Evolutionary conservation across 2,888 invertebrate species (phyloP), one percentile per base, ranked within the genome.

Genomic region (Tanytarsus gracilentus): DNA sequence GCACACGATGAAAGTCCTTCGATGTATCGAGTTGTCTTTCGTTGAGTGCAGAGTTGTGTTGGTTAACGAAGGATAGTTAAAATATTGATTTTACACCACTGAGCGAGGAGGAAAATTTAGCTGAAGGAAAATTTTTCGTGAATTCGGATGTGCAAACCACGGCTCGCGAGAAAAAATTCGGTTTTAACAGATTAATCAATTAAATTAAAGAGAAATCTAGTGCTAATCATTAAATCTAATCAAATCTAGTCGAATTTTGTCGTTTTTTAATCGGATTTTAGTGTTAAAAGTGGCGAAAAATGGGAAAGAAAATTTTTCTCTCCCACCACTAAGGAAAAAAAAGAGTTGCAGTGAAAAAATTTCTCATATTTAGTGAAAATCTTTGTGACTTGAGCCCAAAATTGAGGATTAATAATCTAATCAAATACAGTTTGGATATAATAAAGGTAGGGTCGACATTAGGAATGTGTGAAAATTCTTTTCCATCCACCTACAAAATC

Each of bases 111-210:
- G 30, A 52, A 39, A 55, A 40, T 55, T 55, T 40, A 55, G 55
- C 55, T 55, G 55, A 55, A 55, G n/a, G 55, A 40, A 55, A 53
- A 55, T 26, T 55, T 39, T 55, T 55, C 55, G 55, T 55, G 55
- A 55, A 55, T 7, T 25, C 40, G 40, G 55, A 55, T 55, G 55
- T 55, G 55, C 55, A 26, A 40, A 26, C 14, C 33, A 39, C 25
- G 39, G 36, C 36, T 55, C 55, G 25, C 55, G 33, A 26, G 21
- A 27, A 40, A 55, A 55, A 40, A 55, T 27, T 55, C 55, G 40
- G 55, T 55, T 55, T 55, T 55, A 16, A 55, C 33, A 40, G 27
- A 55, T 40, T 55, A 55, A 55, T 55, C 55, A 55, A 55, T 40
- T 55, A 55, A 55, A 55, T 55, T 55, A 33, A 26, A 40, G 27